A percentile compares a stretch with the other conserved stretches of the same genome.
These are phyloP conservation scores for Neoarius graeffei DNA, from an alignment of 2,113 vertebrate genomes.

Conservation along the genomic window DNA sequence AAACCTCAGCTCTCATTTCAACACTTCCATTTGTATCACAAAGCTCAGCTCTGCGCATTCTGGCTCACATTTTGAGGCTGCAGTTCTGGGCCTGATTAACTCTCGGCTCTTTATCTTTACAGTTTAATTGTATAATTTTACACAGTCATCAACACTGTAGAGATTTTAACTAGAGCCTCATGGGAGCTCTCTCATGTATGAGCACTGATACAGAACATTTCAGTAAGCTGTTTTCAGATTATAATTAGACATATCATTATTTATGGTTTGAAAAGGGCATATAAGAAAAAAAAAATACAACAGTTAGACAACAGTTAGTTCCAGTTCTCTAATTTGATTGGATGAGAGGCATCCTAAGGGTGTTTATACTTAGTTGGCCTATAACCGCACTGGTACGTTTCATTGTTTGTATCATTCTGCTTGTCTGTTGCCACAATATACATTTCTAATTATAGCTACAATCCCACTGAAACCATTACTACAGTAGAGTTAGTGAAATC, in stretches of 20 bases:
- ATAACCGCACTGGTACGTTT: neutral
- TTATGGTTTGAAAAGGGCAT: neutral
- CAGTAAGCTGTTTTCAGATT: neutral
- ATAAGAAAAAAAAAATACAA: neutral
- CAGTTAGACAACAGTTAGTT: neutral
- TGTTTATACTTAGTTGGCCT: neutral
- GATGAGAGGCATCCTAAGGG: neutral
- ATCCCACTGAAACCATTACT: neutral
- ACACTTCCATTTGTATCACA: slow-evolving; percentile 74
- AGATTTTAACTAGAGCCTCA: slow-evolving; percentile 9
- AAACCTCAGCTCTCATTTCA: slow-evolving; percentile 76
- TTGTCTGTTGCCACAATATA: neutral
- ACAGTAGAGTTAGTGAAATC: neutral
- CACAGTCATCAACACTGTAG: neutral
- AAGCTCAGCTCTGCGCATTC: slow-evolving; percentile 55
- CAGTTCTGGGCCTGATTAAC: slow-evolving; percentile 38
- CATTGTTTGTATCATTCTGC: neutral
- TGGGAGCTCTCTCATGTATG: neutral
- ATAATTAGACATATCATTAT: neutral
- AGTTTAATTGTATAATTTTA: slow-evolving; percentile 32
- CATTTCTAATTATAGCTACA: neutral
- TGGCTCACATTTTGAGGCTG: slow-evolving; percentile 55
- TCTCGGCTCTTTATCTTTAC: slow-evolving; percentile 41
- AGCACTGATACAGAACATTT: neutral
- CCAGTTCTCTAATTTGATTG: neutral